Percentiles rank a stretch among this genome's conserved stretches.
These are phyloP conservation scores for Kuschelorhynchus macadamiae DNA, from an alignment of 2,888 invertebrate species.

Conservation along the genomic window DNA sequence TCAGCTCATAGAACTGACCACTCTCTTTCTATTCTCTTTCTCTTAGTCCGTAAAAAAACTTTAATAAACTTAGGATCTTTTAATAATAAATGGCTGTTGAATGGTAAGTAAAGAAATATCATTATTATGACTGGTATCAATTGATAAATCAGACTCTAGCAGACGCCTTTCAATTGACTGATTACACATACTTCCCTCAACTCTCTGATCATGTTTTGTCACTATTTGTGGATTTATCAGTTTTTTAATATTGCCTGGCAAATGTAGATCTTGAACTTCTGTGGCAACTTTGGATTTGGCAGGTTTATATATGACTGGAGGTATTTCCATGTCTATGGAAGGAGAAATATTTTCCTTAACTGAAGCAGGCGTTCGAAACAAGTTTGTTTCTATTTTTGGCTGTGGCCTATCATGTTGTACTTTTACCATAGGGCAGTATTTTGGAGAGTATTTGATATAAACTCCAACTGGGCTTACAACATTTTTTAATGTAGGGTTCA, in stretches of 20 bases:
- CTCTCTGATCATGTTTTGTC: conserved; percentile 33
- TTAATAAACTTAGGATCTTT: background rate
- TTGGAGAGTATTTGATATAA: conserved; percentile 40
- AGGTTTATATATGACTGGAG: conserved; percentile 35
- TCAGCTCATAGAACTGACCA: too few relatives aligned
- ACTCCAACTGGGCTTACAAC: conserved; percentile 42
- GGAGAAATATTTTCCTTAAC: conserved; percentile 26
- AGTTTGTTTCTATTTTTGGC: conserved; percentile 8
- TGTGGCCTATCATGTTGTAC: background rate
- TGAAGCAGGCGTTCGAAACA: background rate
- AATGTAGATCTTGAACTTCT: conserved; percentile 16
- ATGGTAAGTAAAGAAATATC: conserved; percentile 35
- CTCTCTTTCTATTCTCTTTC: too few relatives aligned
- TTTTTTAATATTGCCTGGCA: conserved; percentile 37
- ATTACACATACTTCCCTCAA: conserved; percentile 7
- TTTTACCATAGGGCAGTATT: conserved; percentile 36
- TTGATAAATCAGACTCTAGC: conserved; percentile 32
- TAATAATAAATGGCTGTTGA: conserved; percentile 30
- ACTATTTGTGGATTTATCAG: conserved; percentile 20
- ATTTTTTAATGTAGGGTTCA: conserved; percentile 22
- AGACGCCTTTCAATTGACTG: conserved; percentile 37
- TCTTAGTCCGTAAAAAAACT: too few relatives aligned
- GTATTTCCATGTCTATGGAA: conserved; percentile 6
- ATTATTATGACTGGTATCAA: conserved; percentile 21
- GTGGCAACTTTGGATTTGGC: conserved; percentile 12